Evolutionary conservation across 2,888 invertebrate genomes (phyloP).

Genomic region (Yponomeuta cagnagella): DNA sequence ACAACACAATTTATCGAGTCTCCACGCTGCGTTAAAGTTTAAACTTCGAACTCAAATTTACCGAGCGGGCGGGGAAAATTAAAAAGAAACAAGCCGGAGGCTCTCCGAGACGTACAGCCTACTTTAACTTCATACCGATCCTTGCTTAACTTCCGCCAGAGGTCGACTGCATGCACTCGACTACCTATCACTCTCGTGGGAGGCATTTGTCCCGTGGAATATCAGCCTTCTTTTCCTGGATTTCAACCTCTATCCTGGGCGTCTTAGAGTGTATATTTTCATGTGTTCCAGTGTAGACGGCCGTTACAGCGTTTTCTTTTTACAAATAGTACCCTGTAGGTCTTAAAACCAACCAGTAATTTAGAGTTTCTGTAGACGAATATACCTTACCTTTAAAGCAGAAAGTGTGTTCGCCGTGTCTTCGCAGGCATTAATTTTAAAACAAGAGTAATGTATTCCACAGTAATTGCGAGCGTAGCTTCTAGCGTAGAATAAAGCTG

Average conservation of each 20-base stretch:
- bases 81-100: not conserved
- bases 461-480: not conserved
- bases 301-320: not conserved
- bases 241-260: not conserved
- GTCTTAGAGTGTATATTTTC: not conserved
- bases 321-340: not conserved
- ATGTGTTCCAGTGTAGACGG: not conserved
- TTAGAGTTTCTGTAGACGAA: not conserved
- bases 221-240: not conserved
- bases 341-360: not conserved
- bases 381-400: not conserved
- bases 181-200: constrained; percentile 1
- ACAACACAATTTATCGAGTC: not conserved
- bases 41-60: not conserved
- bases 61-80: not conserved
- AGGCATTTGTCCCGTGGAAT: not conserved
- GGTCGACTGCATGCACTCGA: not conserved
- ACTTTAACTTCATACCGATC: not conserved
- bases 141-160: not conserved
- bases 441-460: not conserved
- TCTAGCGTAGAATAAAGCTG: not conserved
- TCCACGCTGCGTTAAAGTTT: not conserved
- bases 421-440: not conserved
- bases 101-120: not conserved
- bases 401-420: not conserved